Evolutionary conservation across 2,888 invertebrate genomes (phyloP), one percentile per base, ranked within the genome.

Genomic region (Cetonia aurata): DNA sequence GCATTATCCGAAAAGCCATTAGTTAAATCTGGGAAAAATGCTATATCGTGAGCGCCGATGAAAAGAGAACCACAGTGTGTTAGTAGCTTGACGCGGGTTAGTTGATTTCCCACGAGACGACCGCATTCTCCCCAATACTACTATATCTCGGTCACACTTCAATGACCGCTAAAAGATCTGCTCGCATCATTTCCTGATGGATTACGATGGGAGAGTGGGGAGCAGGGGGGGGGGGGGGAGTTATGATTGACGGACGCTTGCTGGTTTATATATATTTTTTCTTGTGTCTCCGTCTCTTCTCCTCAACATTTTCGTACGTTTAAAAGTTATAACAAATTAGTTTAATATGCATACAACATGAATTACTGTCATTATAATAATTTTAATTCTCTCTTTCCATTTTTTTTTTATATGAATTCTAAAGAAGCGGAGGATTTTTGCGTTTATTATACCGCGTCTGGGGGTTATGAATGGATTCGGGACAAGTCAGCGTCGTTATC

Each of bases 61-160:
- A 72, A 72, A n/a, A 72, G 72, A 72, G 70, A 72, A 60, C 74
- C 75, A 76, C 74, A 1, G 10, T 10, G 37, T 6, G 37, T 8
- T 74, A 75, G 75, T 70, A 74, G 72, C 37, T 10, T 8, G 37
- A 37, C 37, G 37, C 73, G 74, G 80, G 81, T 79, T 81, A 80
- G 78, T 79, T 84, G 84, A 85, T 85, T 85, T 85, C 84, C 84
- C 84, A 75, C 72, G 82, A 81, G 84, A 75, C 72, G 73, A 12
- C 42, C 42, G 48, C 48, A 13, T 48, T 17, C 15, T 48, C 55
- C 76, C 82, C 80, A 82, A 82, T 82, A 81, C 81, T 83, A 37
- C 37, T 37, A 37, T 37, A 83, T 84, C 83, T 81, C 83, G 83
- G 84, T 82, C 83, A 84, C 83, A 83, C 84, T 84, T 83, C 81